Evolutionary conservation across 2,888 invertebrate species (phyloP).

Genomic region (Crematogaster levior): DNA sequence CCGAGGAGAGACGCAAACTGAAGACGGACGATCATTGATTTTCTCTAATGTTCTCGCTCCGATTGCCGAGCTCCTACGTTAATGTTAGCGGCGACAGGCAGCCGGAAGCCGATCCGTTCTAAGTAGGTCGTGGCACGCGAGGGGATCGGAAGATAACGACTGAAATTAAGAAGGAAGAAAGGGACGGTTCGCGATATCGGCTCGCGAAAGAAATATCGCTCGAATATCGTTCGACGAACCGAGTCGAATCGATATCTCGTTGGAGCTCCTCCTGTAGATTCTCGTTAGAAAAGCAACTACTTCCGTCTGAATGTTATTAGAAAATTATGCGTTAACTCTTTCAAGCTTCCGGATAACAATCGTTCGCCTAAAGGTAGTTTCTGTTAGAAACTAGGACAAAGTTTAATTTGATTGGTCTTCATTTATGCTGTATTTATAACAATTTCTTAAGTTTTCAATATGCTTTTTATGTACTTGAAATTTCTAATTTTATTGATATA

Average conservation of each 20-base stretch:
- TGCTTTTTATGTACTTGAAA: not conserved
- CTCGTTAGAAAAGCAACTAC: slow-evolving; percentile 27
- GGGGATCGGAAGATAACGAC: slow-evolving; percentile 25
- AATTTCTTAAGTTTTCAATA: not conserved
- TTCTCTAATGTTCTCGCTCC: slow-evolving; percentile 63
- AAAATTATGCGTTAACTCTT: slow-evolving; percentile 32
- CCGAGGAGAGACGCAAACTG: not conserved
- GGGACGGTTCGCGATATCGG: slow-evolving; percentile 12
- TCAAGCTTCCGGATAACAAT: slow-evolving; percentile 5
- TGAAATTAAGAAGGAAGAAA: slow-evolving; percentile 46
- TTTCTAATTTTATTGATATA: not conserved
- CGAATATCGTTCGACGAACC: not conserved
- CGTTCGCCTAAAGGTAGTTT: not conserved
- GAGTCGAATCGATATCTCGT: slow-evolving; percentile 32
- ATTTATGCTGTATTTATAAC: not conserved
- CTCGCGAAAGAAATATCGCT: slow-evolving; percentile 48
- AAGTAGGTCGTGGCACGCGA: slow-evolving; percentile 47
- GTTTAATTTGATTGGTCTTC: not conserved
- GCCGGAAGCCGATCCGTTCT: slow-evolving; percentile 7
- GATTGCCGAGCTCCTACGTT: slow-evolving; percentile 48
- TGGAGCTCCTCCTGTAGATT: slow-evolving; percentile 5
- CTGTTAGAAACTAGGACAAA: not conserved
- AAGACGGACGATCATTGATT: slow-evolving; percentile 68
- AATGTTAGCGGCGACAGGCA: slow-evolving; percentile 51
- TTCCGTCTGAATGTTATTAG: slow-evolving; percentile 30